phyloP scores from a whole-genome alignment of 1,140 invertebrate species.

The Drosophila nikananu region DNA sequence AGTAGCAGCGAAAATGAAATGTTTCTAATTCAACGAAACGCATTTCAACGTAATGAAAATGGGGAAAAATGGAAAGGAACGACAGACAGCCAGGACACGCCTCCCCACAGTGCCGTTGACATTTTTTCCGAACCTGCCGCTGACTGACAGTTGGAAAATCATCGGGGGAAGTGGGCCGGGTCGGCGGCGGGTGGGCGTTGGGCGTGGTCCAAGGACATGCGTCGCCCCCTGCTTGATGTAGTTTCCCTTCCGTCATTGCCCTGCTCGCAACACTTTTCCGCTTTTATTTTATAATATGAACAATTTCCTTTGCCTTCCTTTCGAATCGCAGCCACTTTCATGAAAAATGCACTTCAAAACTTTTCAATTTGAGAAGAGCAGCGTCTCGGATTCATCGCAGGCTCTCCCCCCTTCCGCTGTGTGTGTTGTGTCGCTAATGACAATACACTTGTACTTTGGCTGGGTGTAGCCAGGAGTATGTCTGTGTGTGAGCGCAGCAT shows the following conservation, averaged over 20 bases:
- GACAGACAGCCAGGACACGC: conserved; percentile 41
- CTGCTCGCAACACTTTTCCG: conserved; percentile 75
- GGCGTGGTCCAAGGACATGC: conserved; percentile 63
- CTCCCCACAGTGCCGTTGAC: conserved; percentile 58
- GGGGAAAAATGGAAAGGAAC: conserved; percentile 54
- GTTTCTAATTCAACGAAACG: conserved; percentile 76
- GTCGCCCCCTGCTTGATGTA: conserved; percentile 54
- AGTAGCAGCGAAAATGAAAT: conserved; percentile 50
- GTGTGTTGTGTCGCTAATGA: conserved; percentile 76
- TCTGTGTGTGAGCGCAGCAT: conserved; percentile 58
- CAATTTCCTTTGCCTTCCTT: conserved; percentile 70
- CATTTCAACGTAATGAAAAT: conserved; percentile 81
- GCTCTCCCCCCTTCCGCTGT: background rate
- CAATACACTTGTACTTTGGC: conserved; percentile 70
- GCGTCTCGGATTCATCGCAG: conserved; percentile 60
- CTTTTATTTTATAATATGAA: conserved; percentile 83
- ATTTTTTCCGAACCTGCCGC: conserved; percentile 52
- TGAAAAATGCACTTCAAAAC: conserved; percentile 80
- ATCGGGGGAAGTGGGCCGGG: conserved; percentile 8
- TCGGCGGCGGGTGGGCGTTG: conserved; percentile 3
- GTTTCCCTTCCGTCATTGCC: conserved; percentile 71
- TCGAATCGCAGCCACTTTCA: conserved; percentile 72
- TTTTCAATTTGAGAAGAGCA: conserved; percentile 72
- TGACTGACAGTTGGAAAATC: conserved; percentile 43
- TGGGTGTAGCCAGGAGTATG: conserved; percentile 13